Evolutionary conservation across 2,888 invertebrate genomes (phyloP).

Genomic region (Lamellibrachia columna): DNA sequence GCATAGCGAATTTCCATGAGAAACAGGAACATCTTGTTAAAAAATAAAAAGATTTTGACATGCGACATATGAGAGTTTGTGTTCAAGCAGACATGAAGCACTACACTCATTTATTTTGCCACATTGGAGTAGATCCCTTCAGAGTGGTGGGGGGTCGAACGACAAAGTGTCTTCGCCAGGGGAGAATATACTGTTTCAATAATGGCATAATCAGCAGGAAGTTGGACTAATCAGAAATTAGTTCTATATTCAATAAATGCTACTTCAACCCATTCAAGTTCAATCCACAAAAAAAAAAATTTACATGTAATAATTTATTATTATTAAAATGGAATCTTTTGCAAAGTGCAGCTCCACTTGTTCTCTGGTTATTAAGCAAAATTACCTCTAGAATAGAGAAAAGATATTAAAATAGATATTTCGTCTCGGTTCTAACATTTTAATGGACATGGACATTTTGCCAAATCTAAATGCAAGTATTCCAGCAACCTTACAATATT

Average conservation of each 20-base stretch:
- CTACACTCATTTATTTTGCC: neutral
- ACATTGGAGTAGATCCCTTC: neutral
- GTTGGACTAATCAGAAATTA: too few species aligned
- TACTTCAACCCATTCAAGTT: too few species aligned
- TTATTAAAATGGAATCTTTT: neutral
- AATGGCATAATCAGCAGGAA: neutral
- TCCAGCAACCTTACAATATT: neutral
- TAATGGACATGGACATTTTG: too few species aligned
- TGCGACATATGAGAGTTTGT: conserved; percentile 2
- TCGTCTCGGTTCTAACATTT: too few species aligned
- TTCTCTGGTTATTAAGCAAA: neutral
- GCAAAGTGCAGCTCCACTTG: neutral
- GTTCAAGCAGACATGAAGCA: neutral
- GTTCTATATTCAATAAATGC: too few species aligned
- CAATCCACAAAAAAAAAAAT: too few species aligned
- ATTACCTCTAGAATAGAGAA: too few species aligned
- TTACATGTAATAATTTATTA: neutral
- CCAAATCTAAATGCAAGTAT: neutral
- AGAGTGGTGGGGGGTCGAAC: neutral
- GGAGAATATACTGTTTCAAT: neutral
- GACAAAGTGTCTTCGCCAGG: neutral
- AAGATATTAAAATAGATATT: too few species aligned
- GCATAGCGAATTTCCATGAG: neutral
- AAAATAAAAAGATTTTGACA: neutral
- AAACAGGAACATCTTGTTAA: neutral